Evolutionary conservation across 2,797 vertebrate species (phyloP).

Genomic region (Macropodus opercularis): DNA sequence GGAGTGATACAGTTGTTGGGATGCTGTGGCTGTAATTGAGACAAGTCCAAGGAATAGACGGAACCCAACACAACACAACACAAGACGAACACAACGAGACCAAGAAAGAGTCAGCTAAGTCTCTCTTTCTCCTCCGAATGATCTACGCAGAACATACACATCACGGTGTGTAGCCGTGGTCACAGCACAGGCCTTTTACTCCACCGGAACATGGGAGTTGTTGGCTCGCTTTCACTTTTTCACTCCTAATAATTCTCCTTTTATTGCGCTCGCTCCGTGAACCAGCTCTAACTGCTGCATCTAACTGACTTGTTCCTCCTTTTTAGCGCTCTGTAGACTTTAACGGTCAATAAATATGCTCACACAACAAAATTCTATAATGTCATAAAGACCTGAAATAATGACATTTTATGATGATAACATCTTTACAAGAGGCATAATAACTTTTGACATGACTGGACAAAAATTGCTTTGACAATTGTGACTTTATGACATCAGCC

Average conservation of each 20-base stretch:
- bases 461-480: constrained; percentile 2
- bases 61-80: constrained; percentile 25
- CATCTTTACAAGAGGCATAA: constrained; percentile 4
- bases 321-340: constrained; percentile 15
- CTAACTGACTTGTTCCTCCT: background rate
- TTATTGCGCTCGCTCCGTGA: background rate
- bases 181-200: constrained; percentile 2
- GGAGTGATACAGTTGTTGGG: constrained; percentile 37
- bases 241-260: constrained; percentile 1
- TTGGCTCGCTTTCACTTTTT: constrained; percentile 4
- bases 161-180: no score
- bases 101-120: no score
- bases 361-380: constrained; percentile 18
- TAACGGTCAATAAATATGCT: constrained; percentile 17
- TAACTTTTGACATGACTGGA: constrained; percentile 10
- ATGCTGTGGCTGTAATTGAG: constrained; percentile 64
- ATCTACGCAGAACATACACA: no score
- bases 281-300: background rate
- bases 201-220: no score
- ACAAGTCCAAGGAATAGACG: constrained; percentile 48
- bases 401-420: constrained; percentile 4
- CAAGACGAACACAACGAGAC: no score
- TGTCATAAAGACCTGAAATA: constrained; percentile 28
- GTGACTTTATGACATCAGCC: background rate
- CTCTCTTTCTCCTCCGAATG: no score